Conservation (phyloP, 2,797 vertebrate species). For the Microctenopoma stevenorrisi region DNA sequence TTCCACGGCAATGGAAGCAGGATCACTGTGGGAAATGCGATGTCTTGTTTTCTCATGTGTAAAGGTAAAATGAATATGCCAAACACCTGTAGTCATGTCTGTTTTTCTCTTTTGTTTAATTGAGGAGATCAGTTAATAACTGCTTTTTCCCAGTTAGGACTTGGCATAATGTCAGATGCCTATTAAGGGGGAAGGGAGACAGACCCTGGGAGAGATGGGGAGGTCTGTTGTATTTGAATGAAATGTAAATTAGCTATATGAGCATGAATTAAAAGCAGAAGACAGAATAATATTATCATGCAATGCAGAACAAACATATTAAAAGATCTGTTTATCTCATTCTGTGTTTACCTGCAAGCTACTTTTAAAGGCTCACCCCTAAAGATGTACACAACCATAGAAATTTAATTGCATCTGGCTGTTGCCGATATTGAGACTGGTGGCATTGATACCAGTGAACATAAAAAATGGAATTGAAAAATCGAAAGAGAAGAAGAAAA, state of each 20-base stretch:
- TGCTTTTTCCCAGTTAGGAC: slow-evolving; percentile 29
- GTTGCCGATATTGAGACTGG: not conserved
- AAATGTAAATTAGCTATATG: slow-evolving; percentile 28
- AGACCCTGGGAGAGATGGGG: slow-evolving; percentile 10
- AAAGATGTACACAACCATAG: not conserved
- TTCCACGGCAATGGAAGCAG: slow-evolving; percentile 39
- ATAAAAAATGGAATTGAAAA: not conserved
- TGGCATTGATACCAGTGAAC: not conserved
- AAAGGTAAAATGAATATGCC: slow-evolving; percentile 45
- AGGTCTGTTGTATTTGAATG: slow-evolving; percentile 20
- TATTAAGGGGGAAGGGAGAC: slow-evolving; percentile 23
- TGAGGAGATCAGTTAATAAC: slow-evolving; percentile 58
- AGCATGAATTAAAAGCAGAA: not conserved
- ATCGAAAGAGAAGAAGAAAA: not conserved
- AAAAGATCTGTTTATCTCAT: not conserved
- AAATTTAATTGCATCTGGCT: not conserved
- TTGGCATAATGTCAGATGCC: slow-evolving; percentile 11
- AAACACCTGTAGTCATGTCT: slow-evolving; percentile 60
- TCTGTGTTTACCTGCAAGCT: not conserved
- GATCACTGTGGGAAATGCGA: slow-evolving; percentile 38
- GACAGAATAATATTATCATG: slow-evolving; percentile 1
- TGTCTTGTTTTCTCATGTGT: slow-evolving; percentile 49
- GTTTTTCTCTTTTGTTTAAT: slow-evolving; percentile 53
- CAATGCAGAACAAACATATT: not conserved
- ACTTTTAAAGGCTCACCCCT: not conserved